phyloP scores from a whole-genome alignment of 1,140 invertebrate genomes.

The Dinothrombium tinctorium region DNA sequence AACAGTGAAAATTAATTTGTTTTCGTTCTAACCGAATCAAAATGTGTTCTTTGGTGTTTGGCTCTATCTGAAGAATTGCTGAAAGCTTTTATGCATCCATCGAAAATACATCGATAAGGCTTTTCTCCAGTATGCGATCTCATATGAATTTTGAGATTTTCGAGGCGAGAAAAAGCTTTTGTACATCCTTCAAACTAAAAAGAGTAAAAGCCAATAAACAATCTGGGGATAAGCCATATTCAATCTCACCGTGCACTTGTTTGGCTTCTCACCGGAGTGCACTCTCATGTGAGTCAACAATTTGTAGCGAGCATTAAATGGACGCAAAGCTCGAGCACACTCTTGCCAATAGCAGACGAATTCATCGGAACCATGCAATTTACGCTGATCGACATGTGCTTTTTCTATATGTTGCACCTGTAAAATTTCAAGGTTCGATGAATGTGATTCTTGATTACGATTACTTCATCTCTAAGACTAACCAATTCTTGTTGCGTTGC shows the following conservation, averaged over 20 bases:
- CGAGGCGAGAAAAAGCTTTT: constrained; percentile 78
- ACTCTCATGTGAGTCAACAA: constrained; percentile 91
- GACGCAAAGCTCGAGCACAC: constrained; percentile 81
- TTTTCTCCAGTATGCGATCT: constrained; percentile 95
- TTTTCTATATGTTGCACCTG: not conserved
- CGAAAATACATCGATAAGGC: constrained; percentile 43
- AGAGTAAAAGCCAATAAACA: not conserved
- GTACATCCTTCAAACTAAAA: constrained; percentile 29
- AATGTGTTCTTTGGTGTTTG: constrained; percentile 91
- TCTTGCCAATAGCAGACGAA: constrained; percentile 90
- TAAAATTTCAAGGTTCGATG: not conserved
- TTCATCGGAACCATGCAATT: constrained; percentile 1
- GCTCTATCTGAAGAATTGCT: constrained; percentile 94
- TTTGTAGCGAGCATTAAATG: constrained; percentile 99
- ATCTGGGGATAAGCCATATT: not conserved
- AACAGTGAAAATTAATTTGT: not conserved
- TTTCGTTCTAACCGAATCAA: constrained; percentile 43
- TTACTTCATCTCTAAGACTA: no score
- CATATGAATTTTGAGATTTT: constrained; percentile 92
- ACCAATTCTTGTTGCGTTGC: no score
- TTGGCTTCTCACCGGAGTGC: constrained; percentile 96
- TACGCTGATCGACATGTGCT: not conserved
- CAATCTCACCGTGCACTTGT: constrained; percentile 59
- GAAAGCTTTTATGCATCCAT: constrained; percentile 94
- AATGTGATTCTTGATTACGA: no score